Evolutionary conservation across 2,797 vertebrate species (phyloP).

Genomic region (Scolopax rusticola): DNA sequence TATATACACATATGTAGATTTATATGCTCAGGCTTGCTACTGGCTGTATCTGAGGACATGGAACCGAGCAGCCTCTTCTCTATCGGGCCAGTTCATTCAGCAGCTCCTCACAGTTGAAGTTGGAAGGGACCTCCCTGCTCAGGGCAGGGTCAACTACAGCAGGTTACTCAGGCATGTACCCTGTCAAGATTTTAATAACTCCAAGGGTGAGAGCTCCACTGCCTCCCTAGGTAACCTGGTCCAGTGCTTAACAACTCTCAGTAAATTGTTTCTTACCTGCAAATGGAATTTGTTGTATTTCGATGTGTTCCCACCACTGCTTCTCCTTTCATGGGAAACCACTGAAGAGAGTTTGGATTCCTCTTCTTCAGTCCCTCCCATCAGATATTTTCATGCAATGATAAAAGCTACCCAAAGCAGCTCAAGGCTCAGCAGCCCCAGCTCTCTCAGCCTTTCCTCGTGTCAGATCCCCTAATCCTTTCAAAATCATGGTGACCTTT

Average conservation of each 20-base stretch:
- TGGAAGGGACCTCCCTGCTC: not conserved
- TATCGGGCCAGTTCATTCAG: not conserved
- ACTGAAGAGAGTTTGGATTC: not conserved
- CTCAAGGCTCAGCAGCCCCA: not conserved
- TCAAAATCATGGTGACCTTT: not conserved
- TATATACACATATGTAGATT: not conserved
- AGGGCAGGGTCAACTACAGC: not conserved
- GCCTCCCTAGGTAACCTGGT: not conserved
- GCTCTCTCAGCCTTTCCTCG: not conserved
- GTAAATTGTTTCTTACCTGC: not conserved
- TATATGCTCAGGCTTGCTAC: not conserved
- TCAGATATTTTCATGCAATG: not conserved
- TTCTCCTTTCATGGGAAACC: not conserved
- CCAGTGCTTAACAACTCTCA: not conserved
- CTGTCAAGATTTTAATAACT: not conserved
- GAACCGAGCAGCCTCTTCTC: not conserved
- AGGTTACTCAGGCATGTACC: not conserved
- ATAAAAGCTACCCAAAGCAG: not conserved
- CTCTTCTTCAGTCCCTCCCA: not conserved
- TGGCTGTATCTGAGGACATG: not conserved
- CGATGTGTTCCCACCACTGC: not conserved
- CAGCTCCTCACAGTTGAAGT: not conserved
- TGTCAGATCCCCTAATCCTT: not conserved
- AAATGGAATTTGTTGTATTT: not conserved
- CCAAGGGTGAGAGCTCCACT: not conserved